Evolutionary conservation across 2,797 vertebrate species (phyloP).

Genomic region (Cephalopachus bancanus): DNA sequence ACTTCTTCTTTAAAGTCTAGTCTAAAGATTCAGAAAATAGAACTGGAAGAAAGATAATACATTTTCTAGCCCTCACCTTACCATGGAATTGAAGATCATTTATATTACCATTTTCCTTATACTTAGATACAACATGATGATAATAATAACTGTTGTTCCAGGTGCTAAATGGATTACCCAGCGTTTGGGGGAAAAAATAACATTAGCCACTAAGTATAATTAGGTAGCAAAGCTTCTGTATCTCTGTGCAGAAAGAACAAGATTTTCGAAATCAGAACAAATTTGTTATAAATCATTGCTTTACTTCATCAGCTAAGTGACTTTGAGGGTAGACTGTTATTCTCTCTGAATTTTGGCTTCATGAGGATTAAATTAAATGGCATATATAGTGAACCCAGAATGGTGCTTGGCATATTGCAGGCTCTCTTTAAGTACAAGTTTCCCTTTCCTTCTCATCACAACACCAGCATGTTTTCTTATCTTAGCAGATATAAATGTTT

Average conservation of each 20-base stretch:
- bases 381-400: background rate
- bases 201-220: background rate
- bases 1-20: background rate
- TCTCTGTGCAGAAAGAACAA: background rate
- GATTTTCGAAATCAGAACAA: constrained; percentile 44
- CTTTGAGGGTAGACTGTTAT: background rate
- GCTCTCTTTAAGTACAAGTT: background rate
- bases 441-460: background rate
- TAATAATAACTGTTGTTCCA: background rate
- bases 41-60: background rate
- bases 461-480: background rate
- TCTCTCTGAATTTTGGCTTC: background rate
- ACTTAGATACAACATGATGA: background rate
- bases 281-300: background rate
- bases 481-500: constrained; percentile 17
- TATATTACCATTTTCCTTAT: background rate
- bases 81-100: background rate
- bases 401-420: background rate
- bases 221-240: background rate
- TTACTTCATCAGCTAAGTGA: background rate
- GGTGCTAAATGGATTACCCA: background rate
- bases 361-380: background rate
- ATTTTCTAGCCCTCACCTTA: background rate
- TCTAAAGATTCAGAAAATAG: constrained; percentile 22
- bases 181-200: background rate